Evolutionary conservation across 2,888 invertebrate species (phyloP), one percentile per base, ranked within the genome.

Genomic region (Drosophila nigricruria): DNA sequence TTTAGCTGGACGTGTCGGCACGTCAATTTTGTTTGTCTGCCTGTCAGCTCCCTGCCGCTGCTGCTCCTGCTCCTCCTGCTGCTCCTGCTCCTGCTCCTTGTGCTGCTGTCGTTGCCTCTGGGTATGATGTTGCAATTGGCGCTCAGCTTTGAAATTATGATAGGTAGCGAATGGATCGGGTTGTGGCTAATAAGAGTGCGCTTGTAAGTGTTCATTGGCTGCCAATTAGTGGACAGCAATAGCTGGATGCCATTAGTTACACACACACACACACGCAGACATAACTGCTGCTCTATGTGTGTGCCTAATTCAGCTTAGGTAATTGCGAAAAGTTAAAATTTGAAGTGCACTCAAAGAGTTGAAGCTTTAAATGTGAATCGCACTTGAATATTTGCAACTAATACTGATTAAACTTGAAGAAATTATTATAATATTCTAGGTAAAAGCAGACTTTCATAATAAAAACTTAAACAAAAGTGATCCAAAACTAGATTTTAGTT

Each of bases 21-120:
- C 90, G 81, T 86, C 90, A 84, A 90, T 88, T 90, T 86, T 83
- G 89, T 90, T 90, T 90, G 84, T 81, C 70, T 56, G 71, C 32
- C 65, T 56, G 53, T 66, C 50, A 53, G 60, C 30, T 10, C 36
- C 27, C 42, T 20, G 27, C 36, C 36, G 34, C 14, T 12, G 12
- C n/a, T n/a, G n/a, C n/a, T n/a, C n/a, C n/a, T n/a, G n/a, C n/a
- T n/a, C n/a, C 50, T 27, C 27, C 47, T 23, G 23, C 32, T 36
- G 14, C 52, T 4, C 18, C 47, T 12, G 5, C 30, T n/a, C n/a
- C 54, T 5, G 16, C 30, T 25, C 10, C n/a, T 16, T 1, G 23
- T n/a, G 12, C 30, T 32, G 43, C 54, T 8, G 40, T 23, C 69
- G 36, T 34, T 56, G 50, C 18, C 20, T 18, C 65, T 47, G 57